Evolutionary conservation across 1,140 invertebrate species (phyloP).

Genomic region (Sycophaga agraensis): DNA sequence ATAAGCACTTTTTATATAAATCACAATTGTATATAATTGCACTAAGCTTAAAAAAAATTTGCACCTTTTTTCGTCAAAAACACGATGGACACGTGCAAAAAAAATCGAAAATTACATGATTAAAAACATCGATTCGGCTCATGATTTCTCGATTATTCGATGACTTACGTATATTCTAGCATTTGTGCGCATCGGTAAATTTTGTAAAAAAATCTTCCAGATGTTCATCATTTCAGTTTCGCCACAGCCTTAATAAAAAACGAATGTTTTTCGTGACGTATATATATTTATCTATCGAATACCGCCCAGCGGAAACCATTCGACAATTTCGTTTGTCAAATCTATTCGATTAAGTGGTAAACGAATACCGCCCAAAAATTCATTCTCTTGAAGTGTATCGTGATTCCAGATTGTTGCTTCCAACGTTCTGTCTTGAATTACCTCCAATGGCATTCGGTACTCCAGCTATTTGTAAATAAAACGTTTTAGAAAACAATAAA

Average conservation of each 20-base stretch:
- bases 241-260: slow-evolving; percentile 29
- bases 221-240: slow-evolving; percentile 5
- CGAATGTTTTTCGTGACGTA: background rate
- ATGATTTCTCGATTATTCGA: slow-evolving; percentile 9
- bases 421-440: slow-evolving; percentile 72
- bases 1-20: slow-evolving; percentile 9
- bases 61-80: slow-evolving; percentile 2
- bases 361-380: slow-evolving; percentile 87
- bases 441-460: slow-evolving; percentile 82
- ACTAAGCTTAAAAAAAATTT: slow-evolving; percentile 13
- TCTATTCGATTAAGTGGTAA: slow-evolving; percentile 73
- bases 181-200: slow-evolving; percentile 18
- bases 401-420: slow-evolving; percentile 95
- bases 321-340: slow-evolving; percentile 73
- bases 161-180: slow-evolving; percentile 13
- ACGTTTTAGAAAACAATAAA: background rate
- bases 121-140: slow-evolving; percentile 8
- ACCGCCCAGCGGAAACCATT: slow-evolving; percentile 76
- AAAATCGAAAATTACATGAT: background rate
- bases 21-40: slow-evolving; percentile 12
- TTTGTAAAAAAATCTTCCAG: background rate
- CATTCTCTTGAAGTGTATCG: slow-evolving; percentile 93
- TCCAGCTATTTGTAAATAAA: slow-evolving; percentile 68
- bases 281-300: slow-evolving; percentile 45
- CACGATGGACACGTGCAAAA: slow-evolving; percentile 2